Evolutionary conservation across 2,113 vertebrate species (phyloP), one percentile per base, ranked within the genome.

Genomic region (Genyomyrus donnyi): DNA sequence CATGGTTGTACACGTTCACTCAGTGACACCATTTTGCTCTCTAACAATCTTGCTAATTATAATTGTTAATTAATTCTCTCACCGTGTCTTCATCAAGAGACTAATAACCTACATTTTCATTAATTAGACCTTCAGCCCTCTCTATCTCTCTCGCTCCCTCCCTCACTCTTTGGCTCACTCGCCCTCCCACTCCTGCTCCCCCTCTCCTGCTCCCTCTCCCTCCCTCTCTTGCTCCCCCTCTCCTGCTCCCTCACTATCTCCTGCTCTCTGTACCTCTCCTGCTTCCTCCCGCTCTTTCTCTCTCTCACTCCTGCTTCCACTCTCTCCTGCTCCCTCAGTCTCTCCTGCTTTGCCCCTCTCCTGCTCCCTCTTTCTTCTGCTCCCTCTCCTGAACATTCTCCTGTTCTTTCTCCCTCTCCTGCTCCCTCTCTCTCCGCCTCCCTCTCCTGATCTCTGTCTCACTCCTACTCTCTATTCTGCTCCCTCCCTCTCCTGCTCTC

Each of bases 41-140:
- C 96, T 95, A 96, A 96, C 95, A 96, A 96, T 96, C 95, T 96
- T 95, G 96, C 96, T 96, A 96, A 96, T 96, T 96, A 96, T 96
- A 96, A 96, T 96, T 95, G 95, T 96, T 96, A 96, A 96, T 96
- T 96, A 96, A 96, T 96, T 96, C 94, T 96, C 94, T 95, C 94
- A 91, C 94, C 93, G 94, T 94, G 95, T 96, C 95, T 95, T 95
- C 95, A 96, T 96, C 96, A 95, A 94, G 96, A 96, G 96, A 96
- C 94, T 96, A 96, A 96, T 95, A 96, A 96, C 96, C 96, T 96
- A 96, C 95, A 96, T 96, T 96, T 95, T 92, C 95, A 95, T 96
- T 95, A 96, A 96, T 96, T 96, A 96, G 96, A 96, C 95, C 96
- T 96, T 96, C 94, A 94, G 95, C 95, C 95, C 94, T 93, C 93